Evolutionary conservation across 2,113 vertebrate genomes (phyloP).

Genomic region (Rhabdomys dilectus): DNA sequence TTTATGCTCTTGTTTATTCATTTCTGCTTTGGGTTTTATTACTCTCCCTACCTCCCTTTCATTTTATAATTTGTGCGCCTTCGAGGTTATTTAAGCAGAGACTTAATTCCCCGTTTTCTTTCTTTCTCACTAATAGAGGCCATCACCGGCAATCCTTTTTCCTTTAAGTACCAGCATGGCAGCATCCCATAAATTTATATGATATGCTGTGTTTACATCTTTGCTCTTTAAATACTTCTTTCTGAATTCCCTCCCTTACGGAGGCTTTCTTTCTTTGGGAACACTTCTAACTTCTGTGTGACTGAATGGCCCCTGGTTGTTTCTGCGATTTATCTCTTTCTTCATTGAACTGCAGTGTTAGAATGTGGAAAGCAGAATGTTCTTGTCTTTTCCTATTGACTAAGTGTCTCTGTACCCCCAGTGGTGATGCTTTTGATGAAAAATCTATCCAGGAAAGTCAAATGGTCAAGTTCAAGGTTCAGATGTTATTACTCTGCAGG

Average conservation of each 20-base stretch:
- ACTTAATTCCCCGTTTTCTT: conserved; percentile 67
- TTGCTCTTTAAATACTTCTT: conserved; percentile 73
- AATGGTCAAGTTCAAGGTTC: background rate
- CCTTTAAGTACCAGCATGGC: conserved; percentile 64
- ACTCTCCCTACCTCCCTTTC: conserved; percentile 33
- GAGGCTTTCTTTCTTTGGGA: conserved; percentile 42
- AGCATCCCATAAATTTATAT: conserved; percentile 68
- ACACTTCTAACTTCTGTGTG: background rate
- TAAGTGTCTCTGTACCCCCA: conserved; percentile 14
- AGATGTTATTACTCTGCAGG: background rate
- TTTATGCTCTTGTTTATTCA: conserved; percentile 69
- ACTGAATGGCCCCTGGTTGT: conserved; percentile 18
- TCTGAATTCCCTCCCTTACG: conserved; percentile 48
- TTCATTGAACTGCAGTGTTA: background rate
- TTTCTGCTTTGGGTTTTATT: conserved; percentile 65
- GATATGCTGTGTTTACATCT: conserved; percentile 72
- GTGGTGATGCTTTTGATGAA: background rate
- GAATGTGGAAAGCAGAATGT: background rate
- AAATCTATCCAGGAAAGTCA: conserved; percentile 11
- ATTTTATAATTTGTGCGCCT: conserved; percentile 64
- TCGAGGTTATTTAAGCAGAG: conserved; percentile 70
- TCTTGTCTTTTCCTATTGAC: conserved; percentile 37
- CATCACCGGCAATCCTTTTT: conserved; percentile 9
- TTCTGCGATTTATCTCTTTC: conserved; percentile 65
- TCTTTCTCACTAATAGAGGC: conserved; percentile 58